Conservation (phyloP, 2,113 vertebrate species). For the Vireo altiloquus region DNA sequence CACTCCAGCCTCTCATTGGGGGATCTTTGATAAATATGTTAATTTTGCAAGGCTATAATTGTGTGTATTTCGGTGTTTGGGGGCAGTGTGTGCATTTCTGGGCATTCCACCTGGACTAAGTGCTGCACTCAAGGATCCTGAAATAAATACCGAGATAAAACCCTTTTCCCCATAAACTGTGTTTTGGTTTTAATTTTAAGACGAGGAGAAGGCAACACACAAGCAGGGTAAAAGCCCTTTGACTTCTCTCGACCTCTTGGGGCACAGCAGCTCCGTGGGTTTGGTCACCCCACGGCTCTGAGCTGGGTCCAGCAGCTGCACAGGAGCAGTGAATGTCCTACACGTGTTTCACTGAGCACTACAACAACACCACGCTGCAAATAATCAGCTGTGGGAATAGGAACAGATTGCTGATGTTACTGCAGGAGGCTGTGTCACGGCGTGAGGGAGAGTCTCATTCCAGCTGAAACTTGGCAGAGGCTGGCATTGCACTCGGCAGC, state of each 20-base stretch:
- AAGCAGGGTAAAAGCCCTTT: background rate
- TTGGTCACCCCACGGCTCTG: rapidly evolving
- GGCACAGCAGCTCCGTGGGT: rapidly evolving
- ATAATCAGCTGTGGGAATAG: background rate
- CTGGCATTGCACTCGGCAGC: background rate
- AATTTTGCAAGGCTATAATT: too few relatives aligned
- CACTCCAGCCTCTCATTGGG: too few relatives aligned
- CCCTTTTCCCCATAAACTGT: too few relatives aligned
- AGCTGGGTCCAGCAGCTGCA: background rate
- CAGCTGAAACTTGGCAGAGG: background rate
- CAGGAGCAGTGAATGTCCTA: background rate
- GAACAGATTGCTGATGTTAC: background rate
- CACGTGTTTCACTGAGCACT: background rate
- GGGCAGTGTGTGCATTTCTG: too few relatives aligned
- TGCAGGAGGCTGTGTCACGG: background rate
- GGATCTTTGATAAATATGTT: too few relatives aligned
- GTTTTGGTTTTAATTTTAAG: too few relatives aligned
- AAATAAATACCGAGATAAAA: too few relatives aligned
- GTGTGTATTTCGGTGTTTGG: too few relatives aligned
- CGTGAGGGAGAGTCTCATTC: background rate
- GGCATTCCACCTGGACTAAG: too few relatives aligned
- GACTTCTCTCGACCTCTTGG: background rate
- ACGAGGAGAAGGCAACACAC: too few relatives aligned
- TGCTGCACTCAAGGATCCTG: too few relatives aligned
- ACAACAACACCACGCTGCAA: background rate